Evolutionary conservation across 2,888 invertebrate genomes (phyloP), one percentile per base, ranked within the genome.

Genomic region (Baronia brevicornis): DNA sequence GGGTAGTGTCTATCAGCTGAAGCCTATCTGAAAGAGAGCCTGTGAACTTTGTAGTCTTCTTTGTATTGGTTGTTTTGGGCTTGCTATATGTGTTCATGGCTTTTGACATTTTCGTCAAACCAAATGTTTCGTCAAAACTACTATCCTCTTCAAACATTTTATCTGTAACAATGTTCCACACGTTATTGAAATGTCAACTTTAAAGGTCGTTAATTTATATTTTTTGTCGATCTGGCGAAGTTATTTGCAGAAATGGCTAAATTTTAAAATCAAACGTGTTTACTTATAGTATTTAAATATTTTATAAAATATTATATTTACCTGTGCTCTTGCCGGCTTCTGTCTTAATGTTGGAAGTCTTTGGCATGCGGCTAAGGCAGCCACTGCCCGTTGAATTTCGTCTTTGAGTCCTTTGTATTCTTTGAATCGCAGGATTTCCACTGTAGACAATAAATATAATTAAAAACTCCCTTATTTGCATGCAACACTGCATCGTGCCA

Each of bases 1-100:
- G 80, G 1, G 79, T 80, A 0, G 80, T 74, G 27, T 82, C 82
- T 5, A 82, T 80, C 3, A 82, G 48, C 38, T 66, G 68, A 3
- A 82, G 53, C 35, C 80, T 55, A 36, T 80, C 75, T 1, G 79
- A 71, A 6, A 80, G 51, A 0, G 78, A 77, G 0, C 77, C 78
- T 1, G 69, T 66, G 30, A 58, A 72, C n/a, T 62, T 67, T 4
- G 48, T 54, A 0, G 62, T 60, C 30, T 54, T 55, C 41, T 68
- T 72, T 0, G 22, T 20, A 0, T 14, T 7, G 5, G 23, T 15
- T 1, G 44, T 47, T 18, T 56, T 60, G 2, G 62, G 56, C 40
- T 74, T 79, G 1, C 73, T 64, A 19, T 77, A 78, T 0, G 74
- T 72, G 37, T 67, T 75, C 4, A 77, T 61, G 60, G 69, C 69